These are phyloP conservation scores for Andricus curvator DNA, from an alignment of 2,888 invertebrate species.

Conservation along the genomic window DNA sequence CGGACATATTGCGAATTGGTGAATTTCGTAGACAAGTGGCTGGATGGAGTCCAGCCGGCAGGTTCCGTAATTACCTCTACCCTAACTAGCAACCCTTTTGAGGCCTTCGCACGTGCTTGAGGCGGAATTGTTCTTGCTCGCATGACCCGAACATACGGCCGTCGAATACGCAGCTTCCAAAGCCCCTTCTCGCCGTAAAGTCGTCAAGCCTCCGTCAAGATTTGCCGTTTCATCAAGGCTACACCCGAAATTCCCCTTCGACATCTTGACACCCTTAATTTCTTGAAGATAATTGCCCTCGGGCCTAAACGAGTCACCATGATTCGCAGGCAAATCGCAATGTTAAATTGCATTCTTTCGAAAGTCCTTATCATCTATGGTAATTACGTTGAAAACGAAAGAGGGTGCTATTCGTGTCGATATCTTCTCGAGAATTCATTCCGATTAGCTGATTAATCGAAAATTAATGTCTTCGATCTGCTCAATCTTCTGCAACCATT, in stretches of 20 bases:
- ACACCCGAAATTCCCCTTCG: neutral
- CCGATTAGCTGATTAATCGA: constrained; percentile 28
- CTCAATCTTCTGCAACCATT: neutral
- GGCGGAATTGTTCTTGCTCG: constrained; percentile 33
- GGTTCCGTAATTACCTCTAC: constrained; percentile 14
- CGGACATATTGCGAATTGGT: neutral
- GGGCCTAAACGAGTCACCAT: constrained; percentile 36
- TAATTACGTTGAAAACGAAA: constrained; percentile 56
- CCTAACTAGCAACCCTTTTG: constrained; percentile 12
- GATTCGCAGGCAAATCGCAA: constrained; percentile 42
- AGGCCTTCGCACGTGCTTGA: neutral
- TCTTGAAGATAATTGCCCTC: constrained; percentile 67
- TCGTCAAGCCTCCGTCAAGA: constrained; percentile 35
- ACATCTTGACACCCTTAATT: constrained; percentile 63
- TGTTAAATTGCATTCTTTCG: constrained; percentile 59
- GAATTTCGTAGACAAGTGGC: neutral
- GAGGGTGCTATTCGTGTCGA: constrained; percentile 43
- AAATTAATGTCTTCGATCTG: constrained; percentile 1
- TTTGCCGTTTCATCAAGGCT: constrained; percentile 31
- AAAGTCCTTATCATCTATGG: constrained; percentile 62
- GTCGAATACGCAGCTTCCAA: neutral
- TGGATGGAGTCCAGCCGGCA: constrained; percentile 6
- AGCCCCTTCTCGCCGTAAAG: constrained; percentile 8
- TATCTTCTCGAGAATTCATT: constrained; percentile 39
- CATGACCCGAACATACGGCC: constrained; percentile 1